Percentiles rank a stretch among this genome's conserved stretches.
Conservation (phyloP, 2,888 invertebrate species). For the Polymixis lichenea region DNA sequence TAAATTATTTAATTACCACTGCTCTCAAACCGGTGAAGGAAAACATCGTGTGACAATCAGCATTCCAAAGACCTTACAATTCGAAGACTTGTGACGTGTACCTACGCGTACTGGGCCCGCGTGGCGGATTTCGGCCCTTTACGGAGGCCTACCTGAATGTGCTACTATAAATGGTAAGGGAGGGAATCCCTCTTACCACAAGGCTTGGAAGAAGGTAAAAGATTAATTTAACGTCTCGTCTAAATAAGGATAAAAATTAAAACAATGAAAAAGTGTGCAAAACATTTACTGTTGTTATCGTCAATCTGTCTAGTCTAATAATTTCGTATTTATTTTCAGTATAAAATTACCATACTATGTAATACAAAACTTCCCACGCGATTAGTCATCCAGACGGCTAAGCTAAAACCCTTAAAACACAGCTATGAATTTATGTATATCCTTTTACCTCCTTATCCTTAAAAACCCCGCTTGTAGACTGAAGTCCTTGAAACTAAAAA, state of each 20-base stretch:
- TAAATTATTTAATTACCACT: no score
- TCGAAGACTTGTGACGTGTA: no score
- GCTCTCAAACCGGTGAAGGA: no score
- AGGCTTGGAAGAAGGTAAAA: neutral
- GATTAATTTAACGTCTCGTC: neutral
- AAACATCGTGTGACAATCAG: no score
- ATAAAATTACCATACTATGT: neutral
- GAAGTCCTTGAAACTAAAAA: conserved; percentile 44
- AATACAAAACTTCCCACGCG: neutral
- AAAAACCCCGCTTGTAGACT: conserved; percentile 16
- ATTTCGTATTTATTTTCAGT: neutral
- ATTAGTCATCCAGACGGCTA: conserved; percentile 19
- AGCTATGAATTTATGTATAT: conserved; percentile 16
- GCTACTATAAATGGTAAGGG: neutral
- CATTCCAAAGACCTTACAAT: no score
- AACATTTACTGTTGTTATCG: no score
- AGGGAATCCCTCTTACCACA: neutral
- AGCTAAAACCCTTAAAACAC: conserved; percentile 21
- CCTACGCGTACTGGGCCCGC: no score
- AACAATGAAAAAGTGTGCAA: neutral
- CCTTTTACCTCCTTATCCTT: conserved; percentile 23
- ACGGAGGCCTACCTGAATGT: no score
- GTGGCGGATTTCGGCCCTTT: no score
- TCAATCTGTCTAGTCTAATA: neutral
- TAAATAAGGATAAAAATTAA: neutral